Evolutionary conservation across 2,113 vertebrate species (phyloP).

Genomic region (Notothenia coriiceps): DNA sequence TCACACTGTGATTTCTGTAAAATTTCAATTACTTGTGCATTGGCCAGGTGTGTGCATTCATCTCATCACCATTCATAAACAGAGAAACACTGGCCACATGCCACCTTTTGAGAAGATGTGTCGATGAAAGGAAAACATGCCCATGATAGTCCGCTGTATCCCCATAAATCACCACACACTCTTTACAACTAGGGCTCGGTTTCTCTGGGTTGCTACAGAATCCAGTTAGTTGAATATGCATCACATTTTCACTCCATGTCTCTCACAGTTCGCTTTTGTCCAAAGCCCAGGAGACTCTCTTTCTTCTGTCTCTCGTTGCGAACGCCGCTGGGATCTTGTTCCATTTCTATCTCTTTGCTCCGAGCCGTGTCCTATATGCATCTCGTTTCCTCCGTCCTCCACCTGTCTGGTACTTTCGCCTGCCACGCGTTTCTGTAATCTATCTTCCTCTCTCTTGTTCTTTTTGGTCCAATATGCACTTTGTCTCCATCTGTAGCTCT

Average conservation of each 20-base stretch:
- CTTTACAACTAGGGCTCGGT: background rate
- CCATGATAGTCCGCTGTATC: no score
- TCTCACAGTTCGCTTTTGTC: slow-evolving; percentile 19
- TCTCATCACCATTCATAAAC: no score
- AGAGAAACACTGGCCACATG: no score
- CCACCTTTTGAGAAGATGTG: no score
- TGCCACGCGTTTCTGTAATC: slow-evolving; percentile 61
- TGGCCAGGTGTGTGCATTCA: no score
- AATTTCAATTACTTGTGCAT: no score
- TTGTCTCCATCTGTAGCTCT: slow-evolving; percentile 26
- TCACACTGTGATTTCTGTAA: no score
- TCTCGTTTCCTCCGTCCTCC: slow-evolving; percentile 51
- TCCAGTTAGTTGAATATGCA: slow-evolving; percentile 6
- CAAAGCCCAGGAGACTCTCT: slow-evolving; percentile 58
- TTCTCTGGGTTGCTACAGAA: background rate
- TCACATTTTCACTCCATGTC: slow-evolving; percentile 19
- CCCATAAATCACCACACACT: no score
- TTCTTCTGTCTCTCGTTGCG: slow-evolving; percentile 48
- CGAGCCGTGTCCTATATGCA: slow-evolving; percentile 65
- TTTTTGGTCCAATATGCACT: slow-evolving; percentile 37
- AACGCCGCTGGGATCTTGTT: slow-evolving; percentile 63
- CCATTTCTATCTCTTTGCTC: slow-evolving; percentile 67
- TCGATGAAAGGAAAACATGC: no score
- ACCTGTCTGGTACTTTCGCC: slow-evolving; percentile 43
- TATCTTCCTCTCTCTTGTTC: slow-evolving; percentile 45